phyloP scores from a whole-genome alignment of 2,797 vertebrate species.

The Enteromius unitaeniatus region DNA sequence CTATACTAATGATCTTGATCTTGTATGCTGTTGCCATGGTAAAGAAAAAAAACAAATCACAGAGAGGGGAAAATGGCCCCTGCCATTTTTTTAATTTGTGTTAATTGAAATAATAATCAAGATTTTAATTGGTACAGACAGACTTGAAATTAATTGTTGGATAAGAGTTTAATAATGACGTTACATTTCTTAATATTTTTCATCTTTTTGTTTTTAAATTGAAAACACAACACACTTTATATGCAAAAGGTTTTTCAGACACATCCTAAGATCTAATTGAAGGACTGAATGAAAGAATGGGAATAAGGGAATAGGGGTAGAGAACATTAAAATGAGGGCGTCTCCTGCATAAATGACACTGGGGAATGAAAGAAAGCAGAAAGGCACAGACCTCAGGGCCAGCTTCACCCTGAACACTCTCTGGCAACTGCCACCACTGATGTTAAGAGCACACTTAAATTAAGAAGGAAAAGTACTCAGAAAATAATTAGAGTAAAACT shows the following conservation, averaged over 20 bases:
- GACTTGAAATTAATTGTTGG: slow-evolving; percentile 39
- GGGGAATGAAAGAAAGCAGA: slow-evolving; percentile 64
- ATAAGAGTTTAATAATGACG: slow-evolving; percentile 26
- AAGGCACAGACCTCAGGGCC: slow-evolving; percentile 63
- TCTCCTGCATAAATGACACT: slow-evolving; percentile 58
- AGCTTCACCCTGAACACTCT: slow-evolving; percentile 67
- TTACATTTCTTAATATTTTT: background rate
- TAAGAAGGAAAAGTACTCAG: slow-evolving; percentile 38
- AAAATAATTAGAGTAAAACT: slow-evolving; percentile 78
- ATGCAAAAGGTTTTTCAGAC: background rate
- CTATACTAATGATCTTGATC: slow-evolving; percentile 47
- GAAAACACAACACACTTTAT: background rate
- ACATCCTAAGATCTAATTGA: background rate
- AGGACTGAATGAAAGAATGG: slow-evolving; percentile 30
- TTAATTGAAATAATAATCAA: slow-evolving; percentile 51
- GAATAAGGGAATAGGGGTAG: slow-evolving; percentile 58
- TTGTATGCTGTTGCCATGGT: background rate
- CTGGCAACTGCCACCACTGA: slow-evolving; percentile 64
- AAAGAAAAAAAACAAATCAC: slow-evolving; percentile 16
- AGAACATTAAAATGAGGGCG: slow-evolving; percentile 61
- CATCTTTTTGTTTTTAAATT: slow-evolving; percentile 1
- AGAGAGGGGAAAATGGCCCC: background rate
- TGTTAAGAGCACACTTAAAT: slow-evolving; percentile 65
- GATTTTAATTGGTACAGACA: slow-evolving; percentile 53
- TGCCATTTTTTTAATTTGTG: slow-evolving; percentile 15